Evolutionary conservation across 2,888 invertebrate genomes (phyloP).

Genomic region (Tetrapedia diversipes): DNA sequence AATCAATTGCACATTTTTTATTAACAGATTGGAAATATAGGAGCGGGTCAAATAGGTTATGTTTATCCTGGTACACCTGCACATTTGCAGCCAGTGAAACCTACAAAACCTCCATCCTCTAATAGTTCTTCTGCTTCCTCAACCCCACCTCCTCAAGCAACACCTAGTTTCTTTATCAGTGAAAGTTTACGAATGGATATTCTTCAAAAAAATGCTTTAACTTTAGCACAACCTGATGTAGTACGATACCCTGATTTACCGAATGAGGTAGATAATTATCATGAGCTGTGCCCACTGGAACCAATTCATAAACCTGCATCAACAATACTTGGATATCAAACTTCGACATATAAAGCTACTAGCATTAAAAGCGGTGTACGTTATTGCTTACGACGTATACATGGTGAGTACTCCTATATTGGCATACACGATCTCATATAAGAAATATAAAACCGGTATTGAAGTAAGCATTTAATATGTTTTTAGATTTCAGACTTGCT

Average conservation of each 20-base stretch:
- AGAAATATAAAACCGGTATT: constrained; percentile 2
- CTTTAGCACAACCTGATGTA: constrained; percentile 90
- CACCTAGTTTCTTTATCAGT: constrained; percentile 90
- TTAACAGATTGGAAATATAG: constrained; percentile 73
- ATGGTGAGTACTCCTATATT: constrained; percentile 84
- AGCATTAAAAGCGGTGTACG: constrained; percentile 93
- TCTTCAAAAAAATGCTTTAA: constrained; percentile 89
- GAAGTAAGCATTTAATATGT: constrained; percentile 52
- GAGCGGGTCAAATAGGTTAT: constrained; percentile 80
- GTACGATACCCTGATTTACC: constrained; percentile 90
- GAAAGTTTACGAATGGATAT: constrained; percentile 93
- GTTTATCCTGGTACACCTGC: constrained; percentile 87
- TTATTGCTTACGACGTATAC: constrained; percentile 94
- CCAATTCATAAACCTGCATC: constrained; percentile 87
- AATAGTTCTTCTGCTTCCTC: constrained; percentile 77
- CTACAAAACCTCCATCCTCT: constrained; percentile 81
- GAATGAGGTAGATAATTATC: constrained; percentile 94
- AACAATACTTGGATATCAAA: constrained; percentile 88
- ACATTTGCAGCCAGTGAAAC: constrained; percentile 84
- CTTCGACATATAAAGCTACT: constrained; percentile 95
- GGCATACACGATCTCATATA: neutral
- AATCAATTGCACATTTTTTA: constrained; percentile 6
- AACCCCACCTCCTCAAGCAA: constrained; percentile 77
- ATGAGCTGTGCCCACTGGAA: constrained; percentile 94
- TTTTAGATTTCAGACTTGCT: constrained; percentile 90